These are phyloP conservation scores for Trachelus tabidus DNA, from an alignment of 2,888 invertebrate genomes.

Conservation along the genomic window DNA sequence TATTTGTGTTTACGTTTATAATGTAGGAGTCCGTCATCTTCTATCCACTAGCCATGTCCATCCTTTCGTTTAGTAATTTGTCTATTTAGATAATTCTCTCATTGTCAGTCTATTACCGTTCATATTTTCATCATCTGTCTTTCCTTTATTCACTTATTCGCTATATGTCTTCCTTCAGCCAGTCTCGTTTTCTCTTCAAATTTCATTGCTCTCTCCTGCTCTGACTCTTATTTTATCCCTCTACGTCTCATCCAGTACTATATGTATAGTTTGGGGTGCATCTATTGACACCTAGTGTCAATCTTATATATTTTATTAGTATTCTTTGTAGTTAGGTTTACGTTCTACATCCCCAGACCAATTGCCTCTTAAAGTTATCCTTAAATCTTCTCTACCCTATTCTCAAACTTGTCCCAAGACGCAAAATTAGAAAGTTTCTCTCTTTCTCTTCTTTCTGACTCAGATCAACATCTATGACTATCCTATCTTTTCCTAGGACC, in stretches of 20 bases:
- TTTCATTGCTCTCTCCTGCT: conserved; percentile 14
- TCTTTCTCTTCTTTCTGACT: too few relatives aligned
- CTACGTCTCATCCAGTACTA: conserved; percentile 14
- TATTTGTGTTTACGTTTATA: too few relatives aligned
- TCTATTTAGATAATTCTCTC: too few relatives aligned
- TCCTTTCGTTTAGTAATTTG: too few relatives aligned
- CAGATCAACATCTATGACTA: too few relatives aligned
- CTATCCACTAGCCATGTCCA: too few relatives aligned
- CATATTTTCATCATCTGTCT: conserved; percentile 9
- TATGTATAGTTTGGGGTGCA: conserved; percentile 14
- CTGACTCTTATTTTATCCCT: conserved; percentile 14
- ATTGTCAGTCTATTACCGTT: conserved; percentile 1
- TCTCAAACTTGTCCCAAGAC: too few relatives aligned
- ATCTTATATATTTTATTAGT: conserved; percentile 8
- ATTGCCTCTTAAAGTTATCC: too few relatives aligned
- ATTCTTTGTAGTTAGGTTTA: conserved; percentile 1
- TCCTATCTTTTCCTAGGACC: too few relatives aligned
- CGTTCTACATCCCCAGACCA: conserved; percentile 18
- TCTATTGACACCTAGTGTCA: conserved; percentile 13
- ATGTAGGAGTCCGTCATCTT: too few relatives aligned
- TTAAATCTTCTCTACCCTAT: too few relatives aligned
- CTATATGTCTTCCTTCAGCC: background rate
- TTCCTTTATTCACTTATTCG: conserved; percentile 8
- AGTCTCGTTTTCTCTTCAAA: conserved; percentile 10
- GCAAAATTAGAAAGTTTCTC: too few relatives aligned